Evolutionary conservation across 1,140 invertebrate species (phyloP).

Genomic region (Cyclargus thomasi): DNA sequence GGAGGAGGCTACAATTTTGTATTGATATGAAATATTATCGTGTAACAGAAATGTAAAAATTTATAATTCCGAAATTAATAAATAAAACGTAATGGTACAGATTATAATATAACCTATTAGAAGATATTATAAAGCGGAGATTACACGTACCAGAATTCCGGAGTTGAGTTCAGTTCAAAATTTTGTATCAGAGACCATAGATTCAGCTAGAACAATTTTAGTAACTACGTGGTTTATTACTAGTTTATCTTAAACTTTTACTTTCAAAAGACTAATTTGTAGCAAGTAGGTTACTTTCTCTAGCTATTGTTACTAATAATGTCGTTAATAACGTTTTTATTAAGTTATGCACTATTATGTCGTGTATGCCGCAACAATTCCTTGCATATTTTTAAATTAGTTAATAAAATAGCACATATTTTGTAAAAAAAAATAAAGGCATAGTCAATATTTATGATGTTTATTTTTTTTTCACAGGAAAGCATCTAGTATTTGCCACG

Average conservation of each 20-base stretch:
- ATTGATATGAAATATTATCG: too few species aligned
- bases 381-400: neutral
- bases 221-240: neutral
- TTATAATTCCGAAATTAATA: too few species aligned
- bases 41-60: too few species aligned
- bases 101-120: too few species aligned
- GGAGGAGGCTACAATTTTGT: too few species aligned
- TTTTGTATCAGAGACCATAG: too few species aligned
- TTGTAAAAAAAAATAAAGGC: neutral
- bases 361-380: too few species aligned
- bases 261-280: neutral
- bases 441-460: constrained; percentile 2
- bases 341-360: constrained; percentile 5
- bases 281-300: constrained; percentile 5
- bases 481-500: constrained; percentile 82
- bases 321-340: neutral
- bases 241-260: neutral
- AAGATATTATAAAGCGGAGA: too few species aligned
- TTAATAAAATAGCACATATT: neutral
- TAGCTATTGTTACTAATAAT: constrained; percentile 2
- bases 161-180: too few species aligned
- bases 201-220: neutral
- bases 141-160: too few species aligned
- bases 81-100: too few species aligned
- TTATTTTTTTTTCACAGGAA: constrained; percentile 76